Percentiles rank a stretch among this genome's conserved stretches.
phyloP scores from a whole-genome alignment of 30 jellyfish, hydroid and myxozoan species.

The Catostylus mosaicus region DNA sequence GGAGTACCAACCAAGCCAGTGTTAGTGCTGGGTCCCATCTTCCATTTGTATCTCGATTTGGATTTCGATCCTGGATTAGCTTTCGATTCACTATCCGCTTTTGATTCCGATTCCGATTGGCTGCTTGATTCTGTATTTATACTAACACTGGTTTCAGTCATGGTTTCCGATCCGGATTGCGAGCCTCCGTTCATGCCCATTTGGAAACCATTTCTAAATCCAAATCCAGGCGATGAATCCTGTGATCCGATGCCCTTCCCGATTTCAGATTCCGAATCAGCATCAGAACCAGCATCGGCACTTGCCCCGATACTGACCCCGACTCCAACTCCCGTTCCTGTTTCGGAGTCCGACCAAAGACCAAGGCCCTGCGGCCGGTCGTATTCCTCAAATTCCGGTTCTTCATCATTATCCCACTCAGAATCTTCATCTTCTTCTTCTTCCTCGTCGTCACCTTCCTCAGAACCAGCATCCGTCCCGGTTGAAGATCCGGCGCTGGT shows the following conservation, averaged over 20 bases:
- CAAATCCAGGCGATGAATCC: constrained; percentile 8
- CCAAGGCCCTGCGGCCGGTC: constrained; percentile 46
- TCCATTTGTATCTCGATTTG: constrained; percentile 21
- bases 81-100: constrained; percentile 4
- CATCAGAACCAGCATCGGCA: constrained; percentile 13
- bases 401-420: constrained; percentile 16
- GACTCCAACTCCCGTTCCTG: constrained; percentile 5
- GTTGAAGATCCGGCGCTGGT: not conserved
- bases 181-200: constrained; percentile 24
- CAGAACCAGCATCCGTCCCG: constrained; percentile 8
- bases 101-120: not conserved
- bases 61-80: constrained; percentile 6
- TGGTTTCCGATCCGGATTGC: constrained; percentile 28
- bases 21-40: not conserved
- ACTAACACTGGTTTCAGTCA: constrained; percentile 12
- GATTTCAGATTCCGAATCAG: constrained; percentile 11
- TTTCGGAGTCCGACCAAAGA: constrained; percentile 12
- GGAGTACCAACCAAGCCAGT: not conserved
- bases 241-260: not conserved
- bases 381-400: not conserved
- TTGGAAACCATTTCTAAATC: constrained; percentile 31
- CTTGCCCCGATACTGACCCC: constrained; percentile 1
- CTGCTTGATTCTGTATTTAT: not conserved
- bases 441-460: not conserved
- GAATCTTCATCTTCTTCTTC: not conserved